Percentiles rank a stretch among this genome's conserved stretches.
phyloP scores from a whole-genome alignment of 1,140 invertebrate species.

The Lamellibrachia luymesi region DNA sequence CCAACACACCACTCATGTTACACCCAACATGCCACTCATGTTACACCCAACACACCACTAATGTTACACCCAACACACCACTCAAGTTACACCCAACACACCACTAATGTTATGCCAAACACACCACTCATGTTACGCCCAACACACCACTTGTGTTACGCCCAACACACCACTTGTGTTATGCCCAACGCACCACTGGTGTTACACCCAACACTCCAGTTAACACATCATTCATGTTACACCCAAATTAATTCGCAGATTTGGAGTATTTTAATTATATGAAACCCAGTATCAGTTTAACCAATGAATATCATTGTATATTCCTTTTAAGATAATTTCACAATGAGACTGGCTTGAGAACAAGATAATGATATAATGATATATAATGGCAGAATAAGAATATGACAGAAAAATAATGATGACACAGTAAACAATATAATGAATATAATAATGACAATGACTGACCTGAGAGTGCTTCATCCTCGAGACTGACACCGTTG shows the following conservation, averaged over 20 bases:
- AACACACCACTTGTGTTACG: neutral
- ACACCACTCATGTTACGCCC: neutral
- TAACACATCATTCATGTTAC: neutral
- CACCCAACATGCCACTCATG: neutral
- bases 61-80: neutral
- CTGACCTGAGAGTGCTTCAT: neutral
- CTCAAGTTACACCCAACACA: neutral
- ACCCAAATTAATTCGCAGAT: neutral
- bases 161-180: neutral
- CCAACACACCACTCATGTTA: neutral
- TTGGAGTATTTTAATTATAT: too few species aligned
- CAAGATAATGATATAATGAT: too few species aligned
- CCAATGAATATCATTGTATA: too few species aligned
- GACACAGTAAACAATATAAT: too few species aligned
- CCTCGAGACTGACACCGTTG: conserved; percentile 9
- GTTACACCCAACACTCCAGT: neutral
- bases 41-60: neutral
- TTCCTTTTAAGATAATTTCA: too few species aligned
- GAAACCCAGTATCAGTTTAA: too few species aligned
- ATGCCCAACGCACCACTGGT: neutral
- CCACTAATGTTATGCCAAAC: too few species aligned
- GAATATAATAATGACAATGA: neutral
- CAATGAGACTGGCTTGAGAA: too few species aligned
- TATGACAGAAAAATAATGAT: too few species aligned
- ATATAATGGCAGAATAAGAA: too few species aligned